phyloP scores from a whole-genome alignment of 2,113 vertebrate species.

The Astatoreochromis straeleni region DNA sequence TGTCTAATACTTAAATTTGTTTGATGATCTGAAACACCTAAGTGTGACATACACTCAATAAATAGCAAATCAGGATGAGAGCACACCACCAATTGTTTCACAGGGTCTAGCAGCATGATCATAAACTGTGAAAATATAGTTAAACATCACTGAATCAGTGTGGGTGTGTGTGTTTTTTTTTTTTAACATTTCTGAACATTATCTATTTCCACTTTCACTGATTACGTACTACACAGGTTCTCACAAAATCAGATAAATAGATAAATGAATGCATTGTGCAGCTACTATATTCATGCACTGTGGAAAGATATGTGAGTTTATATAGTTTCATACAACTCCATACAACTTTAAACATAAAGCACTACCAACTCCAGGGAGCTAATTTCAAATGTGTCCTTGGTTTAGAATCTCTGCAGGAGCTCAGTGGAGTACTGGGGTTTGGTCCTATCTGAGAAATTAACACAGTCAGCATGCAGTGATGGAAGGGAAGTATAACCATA shows the following conservation, averaged over 20 bases:
- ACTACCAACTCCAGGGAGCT: background rate
- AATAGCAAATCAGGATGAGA: background rate
- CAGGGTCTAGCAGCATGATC: background rate
- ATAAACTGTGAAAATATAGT: background rate
- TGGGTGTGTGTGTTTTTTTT: rapidly evolving
- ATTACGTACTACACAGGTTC: background rate
- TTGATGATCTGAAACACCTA: background rate
- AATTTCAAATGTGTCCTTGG: background rate
- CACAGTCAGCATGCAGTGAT: background rate
- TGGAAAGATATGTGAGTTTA: background rate
- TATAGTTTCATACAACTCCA: background rate
- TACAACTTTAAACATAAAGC: background rate
- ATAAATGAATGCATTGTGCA: background rate
- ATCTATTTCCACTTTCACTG: background rate
- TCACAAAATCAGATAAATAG: background rate
- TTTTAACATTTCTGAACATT: background rate
- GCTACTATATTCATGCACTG: background rate
- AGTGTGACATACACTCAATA: background rate
- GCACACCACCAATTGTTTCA: background rate
- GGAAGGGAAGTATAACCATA: background rate
- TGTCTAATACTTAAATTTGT: background rate
- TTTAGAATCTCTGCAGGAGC: background rate
- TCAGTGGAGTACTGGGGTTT: background rate
- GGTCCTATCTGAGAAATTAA: background rate
- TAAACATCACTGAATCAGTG: background rate